Evolutionary conservation across 2,797 vertebrate genomes (phyloP).

Genomic region (Leptodactylus fallax): DNA sequence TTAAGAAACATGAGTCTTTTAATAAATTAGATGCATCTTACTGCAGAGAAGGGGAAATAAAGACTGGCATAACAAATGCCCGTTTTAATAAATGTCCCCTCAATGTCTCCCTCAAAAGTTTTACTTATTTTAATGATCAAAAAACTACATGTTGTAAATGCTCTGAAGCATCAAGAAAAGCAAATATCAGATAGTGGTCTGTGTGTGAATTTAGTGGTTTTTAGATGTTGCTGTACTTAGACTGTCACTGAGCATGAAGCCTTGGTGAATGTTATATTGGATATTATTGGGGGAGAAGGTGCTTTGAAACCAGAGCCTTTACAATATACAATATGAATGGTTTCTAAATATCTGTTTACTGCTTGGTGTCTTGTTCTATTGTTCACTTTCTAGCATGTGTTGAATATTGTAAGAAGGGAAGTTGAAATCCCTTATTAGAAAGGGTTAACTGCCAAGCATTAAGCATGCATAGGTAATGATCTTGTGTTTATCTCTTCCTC

Average conservation of each 20-base stretch:
- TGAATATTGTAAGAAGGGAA: not conserved
- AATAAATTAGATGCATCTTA: too few relatives aligned
- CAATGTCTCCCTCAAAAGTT: too few relatives aligned
- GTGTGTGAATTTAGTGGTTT: too few relatives aligned
- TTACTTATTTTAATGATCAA: too few relatives aligned
- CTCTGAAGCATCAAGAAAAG: too few relatives aligned
- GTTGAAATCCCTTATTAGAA: not conserved
- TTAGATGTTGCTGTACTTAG: too few relatives aligned
- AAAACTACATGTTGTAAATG: too few relatives aligned
- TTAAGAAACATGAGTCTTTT: too few relatives aligned
- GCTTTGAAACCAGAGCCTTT: not conserved
- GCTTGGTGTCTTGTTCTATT: not conserved
- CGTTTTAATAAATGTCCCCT: too few relatives aligned
- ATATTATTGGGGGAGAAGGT: not conserved
- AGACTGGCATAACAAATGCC: too few relatives aligned
- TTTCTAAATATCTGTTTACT: not conserved
- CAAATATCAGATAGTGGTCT: too few relatives aligned
- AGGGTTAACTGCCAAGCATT: conserved; percentile 43
- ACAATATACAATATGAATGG: not conserved
- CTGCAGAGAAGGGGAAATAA: too few relatives aligned
- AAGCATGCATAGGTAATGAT: conserved; percentile 56
- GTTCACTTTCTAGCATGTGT: not conserved
- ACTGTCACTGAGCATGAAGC: not conserved
- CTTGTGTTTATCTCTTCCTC: conserved; percentile 36
- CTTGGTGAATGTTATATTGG: not conserved